phyloP scores from a whole-genome alignment of 64 coral and sea anemone species.

The Trachythela sp. region DNA sequence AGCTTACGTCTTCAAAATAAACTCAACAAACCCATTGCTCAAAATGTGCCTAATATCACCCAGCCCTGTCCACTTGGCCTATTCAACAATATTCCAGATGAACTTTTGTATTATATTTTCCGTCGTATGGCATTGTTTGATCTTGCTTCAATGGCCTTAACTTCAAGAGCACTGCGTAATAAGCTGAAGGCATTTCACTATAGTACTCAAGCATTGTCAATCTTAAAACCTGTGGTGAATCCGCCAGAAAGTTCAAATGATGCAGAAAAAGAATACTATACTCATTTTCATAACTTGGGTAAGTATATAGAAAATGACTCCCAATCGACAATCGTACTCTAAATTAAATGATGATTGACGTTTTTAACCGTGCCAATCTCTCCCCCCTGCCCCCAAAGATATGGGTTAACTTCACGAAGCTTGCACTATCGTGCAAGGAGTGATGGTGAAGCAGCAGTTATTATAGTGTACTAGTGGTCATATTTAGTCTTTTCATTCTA shows the following conservation, averaged over 20 bases:
- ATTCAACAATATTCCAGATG: slow-evolving; percentile 63
- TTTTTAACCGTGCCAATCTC: too few relatives aligned
- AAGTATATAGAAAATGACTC: too few relatives aligned
- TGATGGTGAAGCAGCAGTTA: too few relatives aligned
- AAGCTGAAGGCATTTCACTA: slow-evolving; percentile 56
- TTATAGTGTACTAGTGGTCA: too few relatives aligned
- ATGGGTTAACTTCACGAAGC: too few relatives aligned
- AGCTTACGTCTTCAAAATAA: slow-evolving; percentile 24
- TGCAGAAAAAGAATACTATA: background rate
- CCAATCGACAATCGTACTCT: too few relatives aligned
- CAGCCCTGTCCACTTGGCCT: slow-evolving; percentile 37
- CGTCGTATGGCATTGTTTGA: slow-evolving; percentile 55
- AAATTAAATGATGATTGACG: too few relatives aligned
- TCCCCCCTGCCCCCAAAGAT: too few relatives aligned
- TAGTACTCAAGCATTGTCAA: slow-evolving; percentile 60
- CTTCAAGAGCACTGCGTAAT: slow-evolving; percentile 71
- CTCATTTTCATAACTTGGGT: slow-evolving; percentile 28
- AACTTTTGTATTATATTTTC: slow-evolving; percentile 80
- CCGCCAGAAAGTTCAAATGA: background rate
- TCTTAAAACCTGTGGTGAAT: slow-evolving; percentile 51
- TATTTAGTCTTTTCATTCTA: too few relatives aligned
- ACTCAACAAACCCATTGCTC: background rate
- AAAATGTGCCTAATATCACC: background rate
- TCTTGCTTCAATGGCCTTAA: slow-evolving; percentile 65
- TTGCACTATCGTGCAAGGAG: too few relatives aligned